Base-by-base conservation (phyloP, 2,797 vertebrate genomes). In the Threskiornis aethiopicus region DNA sequence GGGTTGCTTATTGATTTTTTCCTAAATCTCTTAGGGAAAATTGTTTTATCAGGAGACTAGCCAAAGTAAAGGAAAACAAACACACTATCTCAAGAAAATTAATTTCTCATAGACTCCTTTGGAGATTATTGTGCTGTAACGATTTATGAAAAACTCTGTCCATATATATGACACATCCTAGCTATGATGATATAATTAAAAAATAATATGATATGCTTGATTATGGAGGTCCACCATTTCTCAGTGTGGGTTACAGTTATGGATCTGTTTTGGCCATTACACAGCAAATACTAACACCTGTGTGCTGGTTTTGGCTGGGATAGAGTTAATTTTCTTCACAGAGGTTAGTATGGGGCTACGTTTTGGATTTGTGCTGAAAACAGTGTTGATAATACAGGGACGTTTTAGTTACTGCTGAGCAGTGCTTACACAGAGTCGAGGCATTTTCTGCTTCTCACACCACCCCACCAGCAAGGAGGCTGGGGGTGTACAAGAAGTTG, bases 201-300 rank as follows among this genome's bases (percentile, higher is more conserved):
- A 96, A 97, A 91, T 90, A 90, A 47, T 37, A 70, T 20, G 4
- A 75, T 95, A 91, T 90, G 42, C 55, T 96, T 59, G 84, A 91
- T 77, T 93, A 58, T 35, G 76, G 89, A 73, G 86, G 66, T 33
- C 37, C 4, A 29, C 91, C 92, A 96, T 52, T 44, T 95, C 85
- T 97, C 69, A 84, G 21, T 89, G 42, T 92, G 55, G 44, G 41
- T 96, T 96, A 65, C 31, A 87, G 46, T 94, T 94, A 69, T n/a
- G 84, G 64, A 94, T 97, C 94, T 98, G 97, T 97, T 98, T 97
- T 97, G 96, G 98, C 94, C 90, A 97, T 98, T 97, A 97, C 13
- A 11, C 16, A 90, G 58, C 87, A 96, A 97, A 97, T 61, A 83
- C 76, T 93, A 97, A 97, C 96, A 98, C 98, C 97, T 98, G 98